Base-by-base conservation (phyloP, 1,140 invertebrate species). In the Aphis gossypii region DNA sequence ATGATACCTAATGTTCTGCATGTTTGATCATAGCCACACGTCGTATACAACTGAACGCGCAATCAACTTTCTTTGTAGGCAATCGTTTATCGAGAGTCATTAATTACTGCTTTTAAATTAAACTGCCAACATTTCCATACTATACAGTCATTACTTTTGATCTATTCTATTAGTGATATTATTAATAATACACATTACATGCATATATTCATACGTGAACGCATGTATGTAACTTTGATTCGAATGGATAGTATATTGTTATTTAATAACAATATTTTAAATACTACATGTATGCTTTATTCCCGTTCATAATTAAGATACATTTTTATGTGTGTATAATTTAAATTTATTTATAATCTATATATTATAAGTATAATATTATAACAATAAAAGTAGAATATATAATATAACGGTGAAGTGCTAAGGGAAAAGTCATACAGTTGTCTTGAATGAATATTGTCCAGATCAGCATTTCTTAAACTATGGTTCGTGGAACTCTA, bases 41-140 rank as follows among this genome's bases (percentile, higher is more conserved):
- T 30, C 48, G 23, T 44, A 23, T 11, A 41, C 38, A 7, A 48
- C 18, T 41, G 8, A n/a, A 48, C 30, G 18, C n/a, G 44, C n/a
- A 35, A 87, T 87, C 46, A 35, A 87, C 46, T 87, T 48, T 87
- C 30, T 87, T 87, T 87, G 46, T 87, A 7, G 14, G 44, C 14
- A 51, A 87, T 87, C 46, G n/a, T 48, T 87, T 51, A 2, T 87
- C 23, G 25, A 87, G 44, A 87, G 46, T 44, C 46, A 48, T 51
- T 87, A 86, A 86, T 86, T 86, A 46, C 41, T 87, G 46, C 44
- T 48, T 87, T 46, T 20, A 87, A 30, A n/a, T 48, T 87, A 48
- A n/a, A 35, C 30, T 84, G 38, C 83, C 21, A 25, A 44, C 38
- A 2, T 76, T 76, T 76, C 30, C 60, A n/a, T n/a, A 14, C 30